Base-by-base conservation (phyloP, 2,888 invertebrate species). In the Harpalus rufipes region DNA sequence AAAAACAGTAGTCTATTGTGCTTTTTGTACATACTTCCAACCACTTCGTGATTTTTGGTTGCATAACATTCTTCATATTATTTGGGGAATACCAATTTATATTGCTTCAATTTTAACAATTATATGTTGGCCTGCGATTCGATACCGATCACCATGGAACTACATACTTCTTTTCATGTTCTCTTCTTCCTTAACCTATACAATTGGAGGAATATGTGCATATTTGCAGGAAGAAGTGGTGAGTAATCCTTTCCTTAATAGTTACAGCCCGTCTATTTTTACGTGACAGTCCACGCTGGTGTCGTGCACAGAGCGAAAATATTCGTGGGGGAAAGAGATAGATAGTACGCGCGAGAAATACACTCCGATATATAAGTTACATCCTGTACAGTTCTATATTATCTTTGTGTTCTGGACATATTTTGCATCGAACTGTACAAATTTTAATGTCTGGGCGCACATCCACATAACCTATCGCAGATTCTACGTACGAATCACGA, bases 51-150 rank as follows among this genome's bases (percentile, higher is more conserved):
- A 56, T 12, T 78, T 78, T 18, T 78, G 18, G 16, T 1, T n/a
- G 4, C 0, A 51, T 18, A 51, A 78, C 56, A 3, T 78, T 21
- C 8, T 18, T 18, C 32, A 56, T 16, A 25, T 78, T 58, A 10
- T 78, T 4, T 78, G 51, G 51, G 51, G 58, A 58, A 5, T 58
- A n/a, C 78, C 78, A 51, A 32, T 78, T 1, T 78, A 78, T 78
- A 0, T 78, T n/a, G 32, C 14, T 7, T 1, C 56, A n/a, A 32
- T 32, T 78, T 21, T 78, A 25, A 78, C 21, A 32, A 78, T 78
- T 25, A 58, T 14, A 58, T 58, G 18, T 12, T 56, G 8, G 5
- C 32, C 25, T 10, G n/a, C 21, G n/a, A 32, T 58, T 21, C 18
- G 59, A 18, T 3, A 58, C 12, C 56, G 58, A 12, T 32, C 51